Conservation (phyloP, 2,113 vertebrate species). For the Pomatorhinus ruficollis region DNA sequence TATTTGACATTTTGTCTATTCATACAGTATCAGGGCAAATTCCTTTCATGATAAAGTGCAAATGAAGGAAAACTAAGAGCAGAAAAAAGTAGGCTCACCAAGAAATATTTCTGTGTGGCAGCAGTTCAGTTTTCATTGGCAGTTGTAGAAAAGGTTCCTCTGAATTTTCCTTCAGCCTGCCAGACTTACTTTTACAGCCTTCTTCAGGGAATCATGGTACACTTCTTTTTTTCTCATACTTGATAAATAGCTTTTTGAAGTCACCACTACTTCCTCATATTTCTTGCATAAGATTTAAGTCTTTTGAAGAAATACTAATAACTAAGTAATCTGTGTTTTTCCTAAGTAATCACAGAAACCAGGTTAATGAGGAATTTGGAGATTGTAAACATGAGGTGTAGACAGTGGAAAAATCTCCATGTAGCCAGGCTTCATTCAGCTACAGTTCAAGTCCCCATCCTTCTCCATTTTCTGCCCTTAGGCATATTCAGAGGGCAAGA, state of each 20-base stretch:
- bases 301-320: not conserved
- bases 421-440: not conserved
- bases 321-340: not conserved
- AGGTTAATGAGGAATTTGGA: not conserved
- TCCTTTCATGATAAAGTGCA: not conserved
- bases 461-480: not conserved
- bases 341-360: not conserved
- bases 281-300: not conserved
- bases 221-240: not conserved
- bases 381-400: not conserved
- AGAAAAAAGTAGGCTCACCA: not conserved
- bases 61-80: not conserved
- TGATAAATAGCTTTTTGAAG: not conserved
- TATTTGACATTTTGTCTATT: not conserved
- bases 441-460: not conserved
- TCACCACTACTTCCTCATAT: not conserved
- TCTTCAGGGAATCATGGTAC: not conserved
- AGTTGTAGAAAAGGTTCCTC: not conserved
- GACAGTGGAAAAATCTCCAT: not conserved
- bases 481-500: not conserved
- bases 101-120: not conserved
- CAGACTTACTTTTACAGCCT: not conserved
- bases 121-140: not conserved
- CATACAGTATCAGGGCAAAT: not conserved
- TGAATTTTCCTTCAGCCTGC: not conserved